Conservation (phyloP, 2,113 vertebrate genomes). For the Picathartes gymnocephalus region DNA sequence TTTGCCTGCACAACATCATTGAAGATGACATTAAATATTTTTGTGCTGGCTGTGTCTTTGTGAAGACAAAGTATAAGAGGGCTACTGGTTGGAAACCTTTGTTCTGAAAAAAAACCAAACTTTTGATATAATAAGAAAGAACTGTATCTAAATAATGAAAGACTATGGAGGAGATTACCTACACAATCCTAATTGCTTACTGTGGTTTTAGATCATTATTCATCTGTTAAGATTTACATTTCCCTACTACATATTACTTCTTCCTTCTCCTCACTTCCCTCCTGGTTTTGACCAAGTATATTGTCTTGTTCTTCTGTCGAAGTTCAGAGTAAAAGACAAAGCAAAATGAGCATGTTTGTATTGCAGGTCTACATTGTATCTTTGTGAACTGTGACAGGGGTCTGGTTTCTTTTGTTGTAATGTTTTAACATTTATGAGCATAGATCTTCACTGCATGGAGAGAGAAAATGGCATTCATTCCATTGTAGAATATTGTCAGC, state of each 20-base stretch:
- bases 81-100: neutral
- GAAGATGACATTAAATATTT: neutral
- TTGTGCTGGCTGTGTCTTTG: neutral
- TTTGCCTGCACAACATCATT: neutral
- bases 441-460: neutral
- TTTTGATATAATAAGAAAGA: neutral
- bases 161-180: neutral
- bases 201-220: neutral
- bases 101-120: neutral
- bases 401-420: neutral
- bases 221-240: neutral
- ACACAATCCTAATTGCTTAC: neutral
- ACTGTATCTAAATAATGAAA: neutral
- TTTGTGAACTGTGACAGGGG: neutral
- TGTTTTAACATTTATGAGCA: neutral
- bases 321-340: constrained; percentile 6
- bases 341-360: neutral
- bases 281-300: neutral
- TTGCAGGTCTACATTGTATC: neutral
- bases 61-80: neutral
- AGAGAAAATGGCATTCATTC: neutral
- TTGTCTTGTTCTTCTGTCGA: neutral
- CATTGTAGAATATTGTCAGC: constrained; percentile 27
- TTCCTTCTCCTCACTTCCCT: neutral
- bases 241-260: neutral